These are phyloP conservation scores for Leucozona laternaria DNA, from an alignment of 2,888 invertebrate species.

Conservation along the genomic window DNA sequence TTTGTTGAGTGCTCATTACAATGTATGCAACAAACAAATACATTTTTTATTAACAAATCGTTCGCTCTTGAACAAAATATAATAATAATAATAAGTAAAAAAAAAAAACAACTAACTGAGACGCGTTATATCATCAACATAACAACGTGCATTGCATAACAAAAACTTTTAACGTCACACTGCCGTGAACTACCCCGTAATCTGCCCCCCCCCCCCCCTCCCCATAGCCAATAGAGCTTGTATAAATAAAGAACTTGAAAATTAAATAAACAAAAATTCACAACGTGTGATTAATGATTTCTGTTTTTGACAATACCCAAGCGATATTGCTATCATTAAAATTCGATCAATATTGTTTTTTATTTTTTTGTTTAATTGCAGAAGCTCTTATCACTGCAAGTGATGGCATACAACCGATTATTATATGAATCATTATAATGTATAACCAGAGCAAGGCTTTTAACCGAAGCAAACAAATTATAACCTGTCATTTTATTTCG, in stretches of 20 bases:
- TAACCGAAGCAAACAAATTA: background rate
- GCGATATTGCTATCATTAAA: constrained; percentile 55
- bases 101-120: constrained; percentile 26
- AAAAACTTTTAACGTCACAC: constrained; percentile 43
- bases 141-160: constrained; percentile 62
- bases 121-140: constrained; percentile 56
- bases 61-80: constrained; percentile 34
- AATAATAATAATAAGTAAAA: background rate
- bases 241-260: constrained; percentile 46
- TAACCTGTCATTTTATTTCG: constrained; percentile 1
- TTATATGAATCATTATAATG: constrained; percentile 27
- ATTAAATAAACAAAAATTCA: constrained; percentile 45
- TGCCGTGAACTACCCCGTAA: background rate
- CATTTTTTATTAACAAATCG: constrained; percentile 18
- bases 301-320: constrained; percentile 28
- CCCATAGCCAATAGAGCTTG: background rate
- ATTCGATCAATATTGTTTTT: constrained; percentile 38
- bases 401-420: constrained; percentile 30
- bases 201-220: background rate
- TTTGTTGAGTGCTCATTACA: constrained; percentile 40
- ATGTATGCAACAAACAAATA: constrained; percentile 38
- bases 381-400: constrained; percentile 57
- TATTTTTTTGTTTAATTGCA: constrained; percentile 21
- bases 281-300: constrained; percentile 38
- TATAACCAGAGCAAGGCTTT: constrained; percentile 19